Percentiles rank a stretch among this genome's conserved stretches.
Evolutionary conservation across 2,797 vertebrate genomes (phyloP).

Genomic region (Anas capensis): DNA sequence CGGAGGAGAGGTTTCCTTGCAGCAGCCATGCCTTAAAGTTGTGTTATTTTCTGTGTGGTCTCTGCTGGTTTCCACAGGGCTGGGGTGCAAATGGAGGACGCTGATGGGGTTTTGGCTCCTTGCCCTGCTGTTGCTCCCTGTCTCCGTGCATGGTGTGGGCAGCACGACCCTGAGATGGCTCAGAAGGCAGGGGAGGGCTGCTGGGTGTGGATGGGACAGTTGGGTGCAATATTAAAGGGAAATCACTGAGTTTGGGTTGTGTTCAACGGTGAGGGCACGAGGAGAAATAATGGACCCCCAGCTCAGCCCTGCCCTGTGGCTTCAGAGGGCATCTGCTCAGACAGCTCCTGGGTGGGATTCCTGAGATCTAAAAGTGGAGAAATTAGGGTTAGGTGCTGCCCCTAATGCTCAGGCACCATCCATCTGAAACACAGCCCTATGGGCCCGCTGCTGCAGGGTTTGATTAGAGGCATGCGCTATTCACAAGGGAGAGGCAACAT

Average conservation of each 20-base stretch:
- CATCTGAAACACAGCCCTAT: accelerated
- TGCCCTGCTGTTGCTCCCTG: background rate
- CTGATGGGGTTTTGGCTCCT: accelerated
- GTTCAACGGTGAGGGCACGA: background rate
- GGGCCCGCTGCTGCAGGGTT: background rate
- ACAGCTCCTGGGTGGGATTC: background rate
- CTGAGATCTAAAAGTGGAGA: background rate
- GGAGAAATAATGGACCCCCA: background rate
- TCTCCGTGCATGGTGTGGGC: accelerated
- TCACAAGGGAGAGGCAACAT: background rate
- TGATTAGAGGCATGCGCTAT: background rate
- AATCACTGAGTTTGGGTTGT: background rate
- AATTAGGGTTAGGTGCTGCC: background rate
- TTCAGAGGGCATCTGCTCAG: background rate
- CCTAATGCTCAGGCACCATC: background rate
- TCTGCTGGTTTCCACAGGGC: accelerated
- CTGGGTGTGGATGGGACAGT: background rate
- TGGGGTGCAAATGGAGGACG: background rate
- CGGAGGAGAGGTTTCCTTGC: background rate
- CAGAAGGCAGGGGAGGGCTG: background rate
- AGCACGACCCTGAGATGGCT: accelerated
- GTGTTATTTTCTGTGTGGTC: background rate
- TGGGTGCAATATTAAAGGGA: background rate
- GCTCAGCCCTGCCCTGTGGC: background rate
- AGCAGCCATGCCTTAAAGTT: accelerated